Percentiles rank a stretch among this genome's conserved stretches.
These are phyloP conservation scores for Pemphigus obesinymphae DNA, from an alignment of 1,140 invertebrate species.

Conservation along the genomic window DNA sequence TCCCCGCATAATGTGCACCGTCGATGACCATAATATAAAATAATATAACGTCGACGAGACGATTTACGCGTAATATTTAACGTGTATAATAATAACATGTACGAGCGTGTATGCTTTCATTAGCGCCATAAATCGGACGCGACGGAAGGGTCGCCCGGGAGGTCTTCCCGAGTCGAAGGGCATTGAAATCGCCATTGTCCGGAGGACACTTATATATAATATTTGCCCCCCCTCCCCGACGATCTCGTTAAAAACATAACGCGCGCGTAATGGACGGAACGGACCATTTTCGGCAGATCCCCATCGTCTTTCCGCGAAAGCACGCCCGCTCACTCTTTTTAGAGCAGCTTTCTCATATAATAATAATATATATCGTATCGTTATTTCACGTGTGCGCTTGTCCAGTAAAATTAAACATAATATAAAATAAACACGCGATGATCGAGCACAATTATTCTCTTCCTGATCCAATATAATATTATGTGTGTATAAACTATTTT, in stretches of 20 bases:
- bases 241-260: conserved; percentile 5
- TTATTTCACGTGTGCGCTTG: not conserved
- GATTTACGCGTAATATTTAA: not conserved
- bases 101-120: not conserved
- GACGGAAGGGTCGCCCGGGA: not conserved
- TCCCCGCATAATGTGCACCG: not conserved
- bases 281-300: not conserved
- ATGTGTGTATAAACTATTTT: not conserved
- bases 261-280: conserved; percentile 16
- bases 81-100: not conserved
- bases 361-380: not conserved
- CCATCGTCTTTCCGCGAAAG: not conserved
- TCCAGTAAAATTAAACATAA: not conserved
- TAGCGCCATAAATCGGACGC: not conserved
- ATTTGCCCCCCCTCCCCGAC: too few species aligned
- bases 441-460: not conserved
- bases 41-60: not conserved
- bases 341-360: not conserved
- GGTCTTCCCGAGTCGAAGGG: not conserved
- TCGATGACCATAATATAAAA: not conserved
- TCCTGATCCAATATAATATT: not conserved
- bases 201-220: too few species aligned
- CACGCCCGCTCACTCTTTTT: not conserved
- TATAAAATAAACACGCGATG: not conserved
- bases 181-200: conserved; percentile 23